A percentile compares a stretch with the other conserved stretches of the same genome.
Conservation (phyloP, 2,888 invertebrate species). For the Thumatha senex region DNA sequence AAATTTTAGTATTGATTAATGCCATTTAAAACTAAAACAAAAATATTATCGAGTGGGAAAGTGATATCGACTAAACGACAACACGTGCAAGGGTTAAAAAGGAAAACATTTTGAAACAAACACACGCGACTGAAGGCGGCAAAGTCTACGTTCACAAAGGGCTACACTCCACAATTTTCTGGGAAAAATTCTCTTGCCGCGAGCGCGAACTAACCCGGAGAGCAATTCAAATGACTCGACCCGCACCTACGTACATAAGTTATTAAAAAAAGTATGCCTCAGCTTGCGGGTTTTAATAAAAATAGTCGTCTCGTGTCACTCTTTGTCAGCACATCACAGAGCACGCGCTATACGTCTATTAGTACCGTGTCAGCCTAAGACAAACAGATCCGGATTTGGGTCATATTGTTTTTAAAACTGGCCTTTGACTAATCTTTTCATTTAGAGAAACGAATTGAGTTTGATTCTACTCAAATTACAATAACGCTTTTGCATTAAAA, state of each 20-base stretch:
- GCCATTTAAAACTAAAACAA: too few species aligned
- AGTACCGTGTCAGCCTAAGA: slow-evolving; percentile 72
- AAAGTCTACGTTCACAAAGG: slow-evolving; percentile 62
- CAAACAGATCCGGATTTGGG: slow-evolving; percentile 61
- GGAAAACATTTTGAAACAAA: slow-evolving; percentile 48
- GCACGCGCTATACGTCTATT: slow-evolving; percentile 72
- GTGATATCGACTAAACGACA: slow-evolving; percentile 3
- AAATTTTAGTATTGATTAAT: too few species aligned
- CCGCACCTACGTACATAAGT: slow-evolving; percentile 72
- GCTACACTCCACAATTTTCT: slow-evolving; percentile 69
- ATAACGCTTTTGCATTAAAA: too few species aligned
- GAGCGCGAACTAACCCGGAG: slow-evolving; percentile 51
- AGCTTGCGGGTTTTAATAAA: slow-evolving; percentile 80
- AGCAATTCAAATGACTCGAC: slow-evolving; percentile 62
- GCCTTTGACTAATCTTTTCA: too few species aligned
- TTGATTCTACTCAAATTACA: too few species aligned
- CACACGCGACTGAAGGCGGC: slow-evolving; percentile 58
- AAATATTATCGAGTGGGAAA: too few species aligned
- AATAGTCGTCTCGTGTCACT: slow-evolving; percentile 76
- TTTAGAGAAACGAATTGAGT: too few species aligned
- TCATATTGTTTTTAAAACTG: too few species aligned
- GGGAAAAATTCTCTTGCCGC: slow-evolving; percentile 65
- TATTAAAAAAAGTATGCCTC: slow-evolving; percentile 82
- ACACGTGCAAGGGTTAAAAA: slow-evolving; percentile 22
- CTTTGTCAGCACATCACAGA: slow-evolving; percentile 79